Base-by-base conservation (phyloP, 1,140 invertebrate genomes). In the Pogonomyrmex californicus region DNA sequence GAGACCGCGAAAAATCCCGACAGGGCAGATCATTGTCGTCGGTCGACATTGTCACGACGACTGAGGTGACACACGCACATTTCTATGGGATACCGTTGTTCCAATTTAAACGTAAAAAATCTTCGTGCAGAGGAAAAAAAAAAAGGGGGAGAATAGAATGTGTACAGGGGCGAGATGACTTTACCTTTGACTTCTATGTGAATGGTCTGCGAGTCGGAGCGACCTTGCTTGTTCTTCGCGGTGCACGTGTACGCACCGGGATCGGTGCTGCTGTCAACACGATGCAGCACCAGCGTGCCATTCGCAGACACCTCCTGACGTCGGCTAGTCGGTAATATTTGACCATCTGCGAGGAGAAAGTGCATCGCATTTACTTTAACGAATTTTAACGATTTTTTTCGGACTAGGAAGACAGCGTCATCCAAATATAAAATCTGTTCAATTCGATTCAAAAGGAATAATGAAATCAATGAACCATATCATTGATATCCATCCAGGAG, bases 271-370 rank as follows among this genome's bases (percentile, higher is more conserved):
- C 94, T 98, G 97, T 98, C 97, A 68, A 99, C 97, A 33, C 92
- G 89, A 78, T 94, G 93, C 4, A 95, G 90, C 41, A 98, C 97
- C 83, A 99, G 95, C 1, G 98, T 98, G 33, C 98, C 98, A 93
- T 99, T 98, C 90, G 96, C 96, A 87, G 97, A 98, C 47, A 99
- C 98, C 89, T 98, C 96, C 94, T 99, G 98, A 66, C 98, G 96
- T 87, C 98, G 96, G 94, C 98, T 99, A 54, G 98, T 96, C 30
- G 98, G 98, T 51, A 99, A 94, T 23, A 96, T 96, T 94, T 98
- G 97, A 5, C 97, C 97, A 94, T 98, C 98, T 97, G 92, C 65
- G 92, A 36, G 14, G 10, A 81, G 5, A 62, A 51, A 68, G 33
- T 5, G 47, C 56, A 30, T 17, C 63, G 36, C 9, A 1, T 56